phyloP scores from a whole-genome alignment of 1,140 invertebrate species.

The Bombus balteatus region DNA sequence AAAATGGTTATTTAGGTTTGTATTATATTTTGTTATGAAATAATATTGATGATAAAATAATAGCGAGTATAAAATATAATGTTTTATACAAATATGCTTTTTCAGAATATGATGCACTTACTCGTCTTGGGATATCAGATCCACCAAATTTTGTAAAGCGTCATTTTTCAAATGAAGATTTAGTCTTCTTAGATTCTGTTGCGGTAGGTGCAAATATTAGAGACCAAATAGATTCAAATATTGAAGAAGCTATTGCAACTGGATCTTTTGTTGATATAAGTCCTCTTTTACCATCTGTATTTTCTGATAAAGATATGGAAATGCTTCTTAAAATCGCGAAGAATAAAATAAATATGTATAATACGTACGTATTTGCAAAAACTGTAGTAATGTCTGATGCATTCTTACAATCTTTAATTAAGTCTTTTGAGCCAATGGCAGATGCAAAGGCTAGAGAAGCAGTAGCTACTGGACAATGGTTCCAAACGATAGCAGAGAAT shows the following conservation, averaged over 20 bases:
- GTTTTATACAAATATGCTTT: conserved; percentile 14
- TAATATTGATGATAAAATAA: neutral
- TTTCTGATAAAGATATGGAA: conserved; percentile 89
- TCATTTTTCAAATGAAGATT: conserved; percentile 88
- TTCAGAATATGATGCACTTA: conserved; percentile 94
- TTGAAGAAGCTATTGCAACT: conserved; percentile 92
- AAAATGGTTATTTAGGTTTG: conserved; percentile 95
- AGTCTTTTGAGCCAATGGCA: conserved; percentile 87
- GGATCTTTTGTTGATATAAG: conserved; percentile 92
- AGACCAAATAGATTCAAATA: conserved; percentile 90
- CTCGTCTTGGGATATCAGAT: conserved; percentile 94
- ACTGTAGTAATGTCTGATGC: conserved; percentile 77
- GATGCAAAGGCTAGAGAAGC: conserved; percentile 89
- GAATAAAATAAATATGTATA: conserved; percentile 78
- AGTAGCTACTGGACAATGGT: conserved; percentile 86
- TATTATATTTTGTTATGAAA: conserved; percentile 3
- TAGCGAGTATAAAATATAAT: neutral
- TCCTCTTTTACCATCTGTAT: conserved; percentile 90
- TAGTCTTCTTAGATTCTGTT: conserved; percentile 90
- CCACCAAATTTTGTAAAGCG: conserved; percentile 92
- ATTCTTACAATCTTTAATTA: conserved; percentile 88
- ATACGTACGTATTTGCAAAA: conserved; percentile 74
- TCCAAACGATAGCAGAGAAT: conserved; percentile 76
- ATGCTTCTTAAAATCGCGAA: conserved; percentile 87
- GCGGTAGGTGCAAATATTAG: conserved; percentile 89